Evolutionary conservation across 64 coral and sea anemone species (phyloP), one percentile per base, ranked within the genome.

Genomic region (Actinia tenebrosa): DNA sequence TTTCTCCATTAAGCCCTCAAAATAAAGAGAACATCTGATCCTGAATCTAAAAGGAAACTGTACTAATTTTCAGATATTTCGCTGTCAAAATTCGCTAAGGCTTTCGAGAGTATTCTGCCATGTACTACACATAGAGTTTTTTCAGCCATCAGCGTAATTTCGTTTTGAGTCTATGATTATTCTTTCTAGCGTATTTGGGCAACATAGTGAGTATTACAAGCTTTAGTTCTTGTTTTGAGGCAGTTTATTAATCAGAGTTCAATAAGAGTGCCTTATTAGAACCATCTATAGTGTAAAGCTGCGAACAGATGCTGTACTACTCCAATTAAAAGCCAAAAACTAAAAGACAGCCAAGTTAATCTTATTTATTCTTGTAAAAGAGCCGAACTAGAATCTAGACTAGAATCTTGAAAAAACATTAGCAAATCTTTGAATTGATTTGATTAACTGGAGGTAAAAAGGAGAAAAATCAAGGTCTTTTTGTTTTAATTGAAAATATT

Each of bases 391-490:
- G n/a, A n/a, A n/a, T n/a, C n/a, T n/a, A 75, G 25, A 30, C 23
- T 18, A 75, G 13, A 75, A 75, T 42, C 27, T 75, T 25, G 13
- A 75, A 75, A 75, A 75, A 75, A 75, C 69, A 75, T 75, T 75
- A 75, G 69, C 69, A 75, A 75, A 30, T 43, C 69, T 75, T 75
- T 5, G 25, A 75, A 15, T 13, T 75, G 69, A 75, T 75, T 75
- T 30, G 10, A 75, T 75, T 75, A 75, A 27, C 69, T 37, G 11
- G 27, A 14, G 10, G 2, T 30, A 75, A 10, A 69, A 42, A 42
- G 26, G 25, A 30, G 26, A 15, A 75, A 72, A 75, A 75, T 27
- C 25, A n/a, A 75, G 10, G 26, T 11, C 3, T 26, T 75, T 75
- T 42, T 30, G 26, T 23, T 66, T 66, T 75, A 75, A 75, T 75